Conservation (phyloP, 2,888 invertebrate genomes). For the Ferdinandea cuprea region DNA sequence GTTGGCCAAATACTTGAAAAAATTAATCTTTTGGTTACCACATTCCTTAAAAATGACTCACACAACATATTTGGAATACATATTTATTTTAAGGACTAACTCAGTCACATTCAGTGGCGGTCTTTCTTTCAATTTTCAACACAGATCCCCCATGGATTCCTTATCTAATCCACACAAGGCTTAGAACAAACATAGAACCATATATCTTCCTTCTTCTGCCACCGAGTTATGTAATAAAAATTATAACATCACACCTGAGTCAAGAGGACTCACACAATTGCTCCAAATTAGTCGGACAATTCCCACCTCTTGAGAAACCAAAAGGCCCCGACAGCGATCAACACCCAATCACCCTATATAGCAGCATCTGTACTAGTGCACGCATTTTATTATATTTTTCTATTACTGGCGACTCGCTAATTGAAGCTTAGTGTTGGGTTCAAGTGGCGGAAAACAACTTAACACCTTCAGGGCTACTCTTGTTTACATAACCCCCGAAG, state of each 20-base stretch:
- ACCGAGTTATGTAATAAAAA: conserved; percentile 34
- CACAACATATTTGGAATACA: background rate
- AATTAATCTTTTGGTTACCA: too few species aligned
- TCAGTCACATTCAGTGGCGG: conserved; percentile 16
- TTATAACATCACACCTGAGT: conserved; percentile 49
- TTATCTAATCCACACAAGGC: conserved; percentile 16
- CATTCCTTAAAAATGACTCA: too few species aligned
- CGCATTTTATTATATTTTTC: conserved; percentile 55
- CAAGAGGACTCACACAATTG: conserved; percentile 32
- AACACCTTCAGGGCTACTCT: conserved; percentile 42
- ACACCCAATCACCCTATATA: conserved; percentile 27
- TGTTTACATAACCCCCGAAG: conserved; percentile 43
- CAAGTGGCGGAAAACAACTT: conserved; percentile 67
- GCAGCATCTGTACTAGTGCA: background rate
- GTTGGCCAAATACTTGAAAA: too few species aligned
- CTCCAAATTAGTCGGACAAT: conserved; percentile 58
- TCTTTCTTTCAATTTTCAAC: conserved; percentile 19
- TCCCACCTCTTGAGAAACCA: conserved; percentile 48
- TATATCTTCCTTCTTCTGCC: conserved; percentile 16
- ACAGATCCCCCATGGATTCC: conserved; percentile 19
- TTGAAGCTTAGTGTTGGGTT: conserved; percentile 46
- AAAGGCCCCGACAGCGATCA: conserved; percentile 17
- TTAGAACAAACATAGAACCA: too few species aligned
- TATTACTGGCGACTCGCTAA: conserved; percentile 63
- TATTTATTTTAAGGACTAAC: conserved; percentile 42